Evolutionary conservation across 2,113 vertebrate genomes (phyloP).

Genomic region (Kobus ellipsiprymnus): DNA sequence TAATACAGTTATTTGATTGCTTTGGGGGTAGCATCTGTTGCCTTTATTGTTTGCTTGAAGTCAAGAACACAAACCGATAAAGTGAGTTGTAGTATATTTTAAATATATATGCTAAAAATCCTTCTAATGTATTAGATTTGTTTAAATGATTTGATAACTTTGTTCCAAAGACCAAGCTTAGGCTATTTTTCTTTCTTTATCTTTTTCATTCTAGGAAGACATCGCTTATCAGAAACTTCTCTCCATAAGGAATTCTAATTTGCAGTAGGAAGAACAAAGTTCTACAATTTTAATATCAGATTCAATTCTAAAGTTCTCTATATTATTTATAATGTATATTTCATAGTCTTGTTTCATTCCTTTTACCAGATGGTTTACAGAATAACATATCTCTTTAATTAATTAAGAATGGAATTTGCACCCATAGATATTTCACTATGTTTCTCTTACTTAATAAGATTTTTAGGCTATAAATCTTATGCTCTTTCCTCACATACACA

Average conservation of each 20-base stretch:
- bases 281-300: background rate
- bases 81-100: background rate
- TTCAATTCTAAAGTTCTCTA: background rate
- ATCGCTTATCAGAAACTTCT: background rate
- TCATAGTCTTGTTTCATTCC: background rate
- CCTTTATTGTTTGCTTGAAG: background rate
- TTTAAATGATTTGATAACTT: slow-evolving; percentile 30
- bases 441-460: background rate
- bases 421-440: background rate
- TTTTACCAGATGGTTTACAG: background rate
- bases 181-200: slow-evolving; percentile 16
- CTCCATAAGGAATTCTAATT: background rate
- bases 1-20: background rate
- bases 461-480: background rate
- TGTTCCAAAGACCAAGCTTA: background rate
- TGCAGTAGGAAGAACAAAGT: background rate
- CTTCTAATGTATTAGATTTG: background rate
- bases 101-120: background rate
- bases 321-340: slow-evolving; percentile 14
- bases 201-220: slow-evolving; percentile 6
- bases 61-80: background rate
- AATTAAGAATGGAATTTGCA: slow-evolving; percentile 19
- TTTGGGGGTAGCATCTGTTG: background rate
- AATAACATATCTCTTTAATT: slow-evolving; percentile 11
- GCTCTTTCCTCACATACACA: background rate